A percentile compares a stretch with the other conserved stretches of the same genome.
Conservation (phyloP, 2,113 vertebrate genomes). For the Egretta garzetta region DNA sequence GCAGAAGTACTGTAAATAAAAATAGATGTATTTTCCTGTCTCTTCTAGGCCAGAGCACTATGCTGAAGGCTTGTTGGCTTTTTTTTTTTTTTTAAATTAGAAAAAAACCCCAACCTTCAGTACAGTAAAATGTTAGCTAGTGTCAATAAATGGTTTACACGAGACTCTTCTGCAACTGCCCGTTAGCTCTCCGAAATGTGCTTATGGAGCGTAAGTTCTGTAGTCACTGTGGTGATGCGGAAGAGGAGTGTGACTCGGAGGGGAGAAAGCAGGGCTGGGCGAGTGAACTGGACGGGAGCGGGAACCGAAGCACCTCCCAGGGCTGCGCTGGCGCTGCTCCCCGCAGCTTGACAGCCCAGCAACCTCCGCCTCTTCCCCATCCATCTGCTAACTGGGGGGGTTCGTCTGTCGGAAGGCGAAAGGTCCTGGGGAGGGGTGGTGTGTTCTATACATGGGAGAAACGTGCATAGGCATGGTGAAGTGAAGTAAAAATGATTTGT, state of each 20-base stretch:
- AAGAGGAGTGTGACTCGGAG: background rate
- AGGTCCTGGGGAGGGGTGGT: background rate
- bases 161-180: background rate
- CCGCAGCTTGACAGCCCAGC: background rate
- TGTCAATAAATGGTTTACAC: background rate
- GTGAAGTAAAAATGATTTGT: background rate
- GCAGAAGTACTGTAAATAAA: conserved; percentile 7
- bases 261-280: background rate
- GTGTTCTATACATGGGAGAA: background rate
- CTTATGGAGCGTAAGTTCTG: background rate
- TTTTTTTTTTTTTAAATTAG: background rate
- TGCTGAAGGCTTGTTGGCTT: background rate
- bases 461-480: fast-evolving
- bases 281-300: background rate
- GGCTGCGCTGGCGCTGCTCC: fast-evolving
- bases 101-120: background rate
- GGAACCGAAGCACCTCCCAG: background rate
- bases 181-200: background rate
- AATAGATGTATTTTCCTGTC: background rate
- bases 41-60: background rate
- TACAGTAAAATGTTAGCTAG: background rate
- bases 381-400: background rate
- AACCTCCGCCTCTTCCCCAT: background rate
- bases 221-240: background rate
- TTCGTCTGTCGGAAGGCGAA: background rate